Percentiles rank a stretch among this genome's conserved stretches.
Conservation (phyloP, 2,888 invertebrate species). For the Corythucha ciliata region DNA sequence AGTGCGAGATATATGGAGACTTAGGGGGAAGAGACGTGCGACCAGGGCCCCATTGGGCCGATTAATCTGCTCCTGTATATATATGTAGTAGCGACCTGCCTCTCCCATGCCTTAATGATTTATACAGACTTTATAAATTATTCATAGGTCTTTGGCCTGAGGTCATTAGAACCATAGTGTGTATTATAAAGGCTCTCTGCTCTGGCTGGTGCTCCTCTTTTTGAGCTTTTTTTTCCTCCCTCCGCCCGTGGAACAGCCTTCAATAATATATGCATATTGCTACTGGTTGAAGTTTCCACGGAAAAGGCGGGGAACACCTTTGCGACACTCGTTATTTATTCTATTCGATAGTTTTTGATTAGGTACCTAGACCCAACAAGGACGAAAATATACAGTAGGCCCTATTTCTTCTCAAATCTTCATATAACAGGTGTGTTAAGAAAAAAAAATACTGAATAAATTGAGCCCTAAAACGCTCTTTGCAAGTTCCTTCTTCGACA, state of each 20-base stretch:
- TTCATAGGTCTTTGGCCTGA: conserved; percentile 18
- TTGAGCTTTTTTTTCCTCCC: conserved; percentile 15
- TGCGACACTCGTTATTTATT: conserved; percentile 19
- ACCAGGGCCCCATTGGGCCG: conserved; percentile 19
- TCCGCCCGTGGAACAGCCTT: too few relatives aligned
- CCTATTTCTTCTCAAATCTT: too few relatives aligned
- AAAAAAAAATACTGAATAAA: too few relatives aligned
- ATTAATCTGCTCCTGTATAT: conserved; percentile 24
- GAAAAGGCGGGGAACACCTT: conserved; percentile 4
- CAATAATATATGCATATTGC: conserved; percentile 32
- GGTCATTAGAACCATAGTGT: conserved; percentile 29
- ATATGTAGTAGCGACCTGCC: conserved; percentile 22
- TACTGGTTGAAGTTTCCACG: conserved; percentile 23
- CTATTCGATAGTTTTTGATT: too few relatives aligned
- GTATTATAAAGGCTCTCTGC: conserved; percentile 20
- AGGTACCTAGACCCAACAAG: too few relatives aligned
- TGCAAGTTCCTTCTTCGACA: too few relatives aligned
- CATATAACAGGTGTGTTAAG: too few relatives aligned
- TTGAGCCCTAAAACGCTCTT: too few relatives aligned
- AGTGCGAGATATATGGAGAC: too few relatives aligned
- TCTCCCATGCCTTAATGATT: conserved; percentile 23
- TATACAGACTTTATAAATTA: conserved; percentile 25
- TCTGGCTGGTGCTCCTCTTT: too few relatives aligned
- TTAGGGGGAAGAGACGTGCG: too few relatives aligned
- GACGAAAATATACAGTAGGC: too few relatives aligned